Base-by-base conservation (phyloP, 2,888 invertebrate species). In the Apoderus coryli region DNA sequence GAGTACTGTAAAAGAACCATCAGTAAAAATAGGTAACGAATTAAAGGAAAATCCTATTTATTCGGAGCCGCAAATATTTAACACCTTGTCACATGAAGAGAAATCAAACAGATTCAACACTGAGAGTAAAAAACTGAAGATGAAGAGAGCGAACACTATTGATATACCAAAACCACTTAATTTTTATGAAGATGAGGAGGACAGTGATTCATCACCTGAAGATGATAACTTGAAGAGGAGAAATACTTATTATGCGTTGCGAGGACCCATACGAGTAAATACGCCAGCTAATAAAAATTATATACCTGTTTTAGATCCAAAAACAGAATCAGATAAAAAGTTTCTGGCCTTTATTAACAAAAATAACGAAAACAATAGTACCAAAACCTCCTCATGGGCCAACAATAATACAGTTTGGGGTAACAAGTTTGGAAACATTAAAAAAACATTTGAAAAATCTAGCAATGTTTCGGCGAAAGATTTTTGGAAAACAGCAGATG, bases 141-240 rank as follows among this genome's bases (percentile, higher is more conserved):
- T 86, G 74, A 86, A 85, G 56, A 69, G 86, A 10, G 85, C 86
- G 3, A 88, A 88, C 44, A 88, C 88, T 2, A 82, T 86, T 38
- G 85, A 86, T 49, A 84, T 86, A 50, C 84, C 85, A 1, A 80
- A 80, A 46, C 70, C 73, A 0, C 41, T 65, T 57, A 55, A 56
- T 32, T 59, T 57, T 38, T 60, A 59, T 25, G 54, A 55, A 36
- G 60, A 60, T 34, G 63, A 65, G 10, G 65, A 66, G 27, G 64
- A 64, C 14, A 47, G 50, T 14, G 41, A 44, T 9, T 51, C 52
- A 12, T 53, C 56, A 30, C 50, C 47, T 16, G 50, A 50, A 26
- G 50, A 43, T 39, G 54, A 49, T 12, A 42, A 44, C 14, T 53
- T 54, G 23, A 41, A 48, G 4, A 45, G 57, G 14, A 46, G 51